Percentiles rank a stretch among this genome's conserved stretches.
Conservation (phyloP, 1,140 invertebrate genomes). For the Pogonus chalceus region DNA sequence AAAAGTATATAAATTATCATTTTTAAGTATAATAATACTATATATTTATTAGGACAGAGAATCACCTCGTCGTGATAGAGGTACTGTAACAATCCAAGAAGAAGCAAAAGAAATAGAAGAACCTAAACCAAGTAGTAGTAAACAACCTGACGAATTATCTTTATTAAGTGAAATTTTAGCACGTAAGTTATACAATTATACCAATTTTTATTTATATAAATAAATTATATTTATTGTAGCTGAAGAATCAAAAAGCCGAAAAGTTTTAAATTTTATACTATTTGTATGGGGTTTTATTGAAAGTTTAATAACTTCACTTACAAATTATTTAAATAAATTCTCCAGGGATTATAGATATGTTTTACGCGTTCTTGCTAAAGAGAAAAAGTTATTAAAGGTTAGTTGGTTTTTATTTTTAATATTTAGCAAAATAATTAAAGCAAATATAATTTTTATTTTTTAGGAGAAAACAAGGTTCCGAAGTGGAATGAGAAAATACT, state of each 20-base stretch:
- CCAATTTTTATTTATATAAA: no score
- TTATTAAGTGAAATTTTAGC: not conserved
- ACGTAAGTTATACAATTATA: not conserved
- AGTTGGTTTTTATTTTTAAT: conserved; percentile 16
- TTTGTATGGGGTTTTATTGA: conserved; percentile 56
- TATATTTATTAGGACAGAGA: not conserved
- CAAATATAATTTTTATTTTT: conserved; percentile 23
- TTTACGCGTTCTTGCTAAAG: conserved; percentile 61
- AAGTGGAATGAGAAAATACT: conserved; percentile 52
- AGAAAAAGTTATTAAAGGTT: conserved; percentile 81
- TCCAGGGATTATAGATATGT: conserved; percentile 92
- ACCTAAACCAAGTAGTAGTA: not conserved
- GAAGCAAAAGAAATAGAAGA: not conserved
- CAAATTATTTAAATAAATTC: conserved; percentile 72
- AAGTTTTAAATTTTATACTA: conserved; percentile 17
- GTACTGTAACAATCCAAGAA: not conserved
- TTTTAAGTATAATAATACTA: no score
- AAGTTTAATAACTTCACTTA: conserved; percentile 80
- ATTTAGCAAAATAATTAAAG: conserved; percentile 7
- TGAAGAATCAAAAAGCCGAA: conserved; percentile 19
- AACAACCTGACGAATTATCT: not conserved
- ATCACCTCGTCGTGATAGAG: not conserved
- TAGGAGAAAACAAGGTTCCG: conserved; percentile 60
- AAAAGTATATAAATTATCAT: no score
- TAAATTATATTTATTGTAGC: conserved; percentile 1